phyloP scores from a whole-genome alignment of 92 coral and sea anemone genomes.

The Chrysogorgia sp. region DNA sequence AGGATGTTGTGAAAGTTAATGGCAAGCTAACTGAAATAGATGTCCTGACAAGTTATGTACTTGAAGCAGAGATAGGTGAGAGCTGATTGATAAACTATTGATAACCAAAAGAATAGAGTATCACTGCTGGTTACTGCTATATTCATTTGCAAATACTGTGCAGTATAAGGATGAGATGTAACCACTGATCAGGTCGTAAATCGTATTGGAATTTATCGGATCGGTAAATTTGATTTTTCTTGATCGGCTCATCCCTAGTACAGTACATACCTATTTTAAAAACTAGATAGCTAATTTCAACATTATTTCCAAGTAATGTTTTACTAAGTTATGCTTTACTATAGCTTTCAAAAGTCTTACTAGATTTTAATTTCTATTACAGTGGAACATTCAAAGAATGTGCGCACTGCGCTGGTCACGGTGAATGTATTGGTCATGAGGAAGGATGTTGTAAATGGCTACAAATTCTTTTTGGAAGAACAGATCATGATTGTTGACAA shows the following conservation, averaged over 20 bases:
- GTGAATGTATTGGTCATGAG: conserved; percentile 17
- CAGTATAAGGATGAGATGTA: not conserved
- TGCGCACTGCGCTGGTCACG: not conserved
- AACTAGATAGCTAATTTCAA: too few relatives aligned
- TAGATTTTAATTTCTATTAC: not conserved
- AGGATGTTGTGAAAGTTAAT: conserved; percentile 72
- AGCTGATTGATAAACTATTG: too few relatives aligned
- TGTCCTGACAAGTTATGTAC: conserved; percentile 71
- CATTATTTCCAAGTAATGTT: too few relatives aligned
- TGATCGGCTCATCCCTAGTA: too few relatives aligned
- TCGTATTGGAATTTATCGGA: too few relatives aligned
- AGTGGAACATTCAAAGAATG: not conserved
- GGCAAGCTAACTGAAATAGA: conserved; percentile 65
- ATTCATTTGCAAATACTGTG: not conserved
- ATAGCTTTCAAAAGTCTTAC: too few relatives aligned
- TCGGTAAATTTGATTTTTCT: too few relatives aligned
- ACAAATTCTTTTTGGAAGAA: conserved; percentile 25
- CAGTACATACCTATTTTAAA: too few relatives aligned
- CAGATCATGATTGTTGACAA: conserved; percentile 31
- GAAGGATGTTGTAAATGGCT: not conserved
- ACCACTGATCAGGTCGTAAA: too few relatives aligned
- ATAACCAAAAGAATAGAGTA: too few relatives aligned
- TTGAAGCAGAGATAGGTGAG: conserved; percentile 80
- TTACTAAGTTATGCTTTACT: too few relatives aligned
- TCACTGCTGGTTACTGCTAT: too few relatives aligned